These are phyloP conservation scores for Simalia tracyae DNA, from an alignment of 2,797 vertebrate genomes.

Conservation along the genomic window DNA sequence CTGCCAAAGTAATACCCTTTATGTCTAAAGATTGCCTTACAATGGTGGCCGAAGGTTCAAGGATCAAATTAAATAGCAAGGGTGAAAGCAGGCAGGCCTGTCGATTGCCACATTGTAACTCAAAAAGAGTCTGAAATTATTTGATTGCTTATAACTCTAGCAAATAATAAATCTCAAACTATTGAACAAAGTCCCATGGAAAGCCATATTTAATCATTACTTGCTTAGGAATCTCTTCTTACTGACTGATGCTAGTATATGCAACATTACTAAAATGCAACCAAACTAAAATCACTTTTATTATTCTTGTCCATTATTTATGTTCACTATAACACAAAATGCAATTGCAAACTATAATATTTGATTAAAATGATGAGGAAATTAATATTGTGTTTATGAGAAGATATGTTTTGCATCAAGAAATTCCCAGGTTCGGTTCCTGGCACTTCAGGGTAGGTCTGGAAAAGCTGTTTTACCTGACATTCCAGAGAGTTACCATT, in stretches of 20 bases:
- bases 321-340: conserved; percentile 55
- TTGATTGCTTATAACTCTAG: no score
- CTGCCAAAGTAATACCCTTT: no score
- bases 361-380: conserved; percentile 56
- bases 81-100: no score
- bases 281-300: conserved; percentile 46
- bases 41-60: no score
- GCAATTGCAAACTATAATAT: conserved; percentile 48
- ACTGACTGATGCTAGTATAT: neutral
- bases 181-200: neutral
- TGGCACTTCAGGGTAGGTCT: neutral
- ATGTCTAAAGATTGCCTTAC: no score
- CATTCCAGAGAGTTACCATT: neutral
- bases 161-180: neutral
- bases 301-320: conserved; percentile 59
- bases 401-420: neutral
- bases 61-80: no score
- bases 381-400: neutral
- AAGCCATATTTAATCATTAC: neutral
- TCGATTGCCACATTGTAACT: no score
- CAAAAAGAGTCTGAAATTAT: no score
- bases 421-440: neutral
- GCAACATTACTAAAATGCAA: conserved; percentile 12
- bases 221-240: neutral
- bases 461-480: neutral